Conservation (phyloP, 30 jellyfish, hydroid and myxozoan species). For the Cassiopea xamachana region DNA sequence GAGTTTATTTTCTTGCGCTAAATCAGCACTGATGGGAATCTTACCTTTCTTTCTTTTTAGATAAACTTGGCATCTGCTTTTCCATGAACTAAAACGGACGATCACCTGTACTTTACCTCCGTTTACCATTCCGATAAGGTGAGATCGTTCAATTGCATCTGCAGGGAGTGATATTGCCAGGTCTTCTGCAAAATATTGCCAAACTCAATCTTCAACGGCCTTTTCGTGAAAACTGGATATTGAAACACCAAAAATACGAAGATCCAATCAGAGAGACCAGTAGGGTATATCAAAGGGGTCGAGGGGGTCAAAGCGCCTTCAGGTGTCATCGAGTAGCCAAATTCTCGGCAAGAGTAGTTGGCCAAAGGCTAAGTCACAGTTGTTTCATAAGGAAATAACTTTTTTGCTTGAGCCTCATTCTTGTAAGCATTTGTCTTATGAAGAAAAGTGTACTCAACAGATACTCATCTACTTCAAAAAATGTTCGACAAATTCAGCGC, state of each 20-base stretch:
- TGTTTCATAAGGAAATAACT: no score
- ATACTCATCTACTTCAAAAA: no score
- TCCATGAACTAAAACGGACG: conserved; percentile 7
- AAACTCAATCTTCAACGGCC: conserved; percentile 1
- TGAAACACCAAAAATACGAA: conserved; percentile 25
- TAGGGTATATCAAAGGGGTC: no score
- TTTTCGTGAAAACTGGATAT: not conserved
- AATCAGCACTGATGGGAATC: not conserved
- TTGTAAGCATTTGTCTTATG: no score
- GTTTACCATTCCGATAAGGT: not conserved
- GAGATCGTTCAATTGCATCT: conserved; percentile 19
- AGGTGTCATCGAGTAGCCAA: no score
- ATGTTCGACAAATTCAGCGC: no score
- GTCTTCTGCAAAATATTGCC: conserved; percentile 5
- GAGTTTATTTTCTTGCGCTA: not conserved
- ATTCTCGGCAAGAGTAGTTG: no score
- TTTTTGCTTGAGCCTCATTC: no score
- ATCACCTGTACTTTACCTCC: conserved; percentile 19
- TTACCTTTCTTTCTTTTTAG: conserved; percentile 3
- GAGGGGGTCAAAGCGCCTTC: no score
- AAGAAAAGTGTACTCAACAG: no score
- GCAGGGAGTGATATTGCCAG: conserved; percentile 4
- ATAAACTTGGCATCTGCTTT: conserved; percentile 15
- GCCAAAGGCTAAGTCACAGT: no score
- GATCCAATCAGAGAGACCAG: not conserved